Percentiles rank a stretch among this genome's conserved stretches.
These are phyloP conservation scores for Halesus radiatus DNA, from an alignment of 1,140 invertebrate species.

Conservation along the genomic window DNA sequence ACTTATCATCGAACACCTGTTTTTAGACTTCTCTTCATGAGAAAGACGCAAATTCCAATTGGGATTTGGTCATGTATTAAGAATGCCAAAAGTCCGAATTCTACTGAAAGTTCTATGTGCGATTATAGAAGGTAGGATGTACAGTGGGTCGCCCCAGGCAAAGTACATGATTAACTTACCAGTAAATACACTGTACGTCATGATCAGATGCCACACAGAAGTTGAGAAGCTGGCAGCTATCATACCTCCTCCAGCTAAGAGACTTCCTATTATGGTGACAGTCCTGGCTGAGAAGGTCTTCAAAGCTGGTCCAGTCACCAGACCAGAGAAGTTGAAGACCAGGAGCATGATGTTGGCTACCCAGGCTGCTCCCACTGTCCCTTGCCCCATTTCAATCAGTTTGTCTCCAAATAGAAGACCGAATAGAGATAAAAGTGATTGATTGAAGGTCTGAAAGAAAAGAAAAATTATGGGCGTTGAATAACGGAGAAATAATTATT, in stretches of 20 bases:
- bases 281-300: conserved; percentile 75
- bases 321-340: conserved; percentile 78
- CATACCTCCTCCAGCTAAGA: conserved; percentile 74
- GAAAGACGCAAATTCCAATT: no score
- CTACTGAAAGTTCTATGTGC: no score
- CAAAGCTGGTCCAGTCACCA: conserved; percentile 76
- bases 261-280: conserved; percentile 74
- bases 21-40: no score
- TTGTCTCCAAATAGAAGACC: conserved; percentile 79
- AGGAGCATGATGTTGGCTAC: conserved; percentile 79
- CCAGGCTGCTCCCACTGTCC: conserved; percentile 78
- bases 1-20: no score
- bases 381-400: conserved; percentile 73
- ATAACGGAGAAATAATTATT: no score
- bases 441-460: conserved; percentile 76
- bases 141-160: no score
- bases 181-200: conserved; percentile 77
- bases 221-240: conserved; percentile 75
- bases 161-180: conserved; percentile 65
- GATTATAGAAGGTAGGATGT: no score
- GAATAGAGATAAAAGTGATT: conserved; percentile 80
- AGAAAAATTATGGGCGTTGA: neutral
- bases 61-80: no score
- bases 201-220: conserved; percentile 74
- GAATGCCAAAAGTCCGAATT: no score